Percentiles rank a stretch among this genome's conserved stretches.
These are phyloP conservation scores for Drosophila lacicola DNA, from an alignment of 2,888 invertebrate genomes.

Conservation along the genomic window DNA sequence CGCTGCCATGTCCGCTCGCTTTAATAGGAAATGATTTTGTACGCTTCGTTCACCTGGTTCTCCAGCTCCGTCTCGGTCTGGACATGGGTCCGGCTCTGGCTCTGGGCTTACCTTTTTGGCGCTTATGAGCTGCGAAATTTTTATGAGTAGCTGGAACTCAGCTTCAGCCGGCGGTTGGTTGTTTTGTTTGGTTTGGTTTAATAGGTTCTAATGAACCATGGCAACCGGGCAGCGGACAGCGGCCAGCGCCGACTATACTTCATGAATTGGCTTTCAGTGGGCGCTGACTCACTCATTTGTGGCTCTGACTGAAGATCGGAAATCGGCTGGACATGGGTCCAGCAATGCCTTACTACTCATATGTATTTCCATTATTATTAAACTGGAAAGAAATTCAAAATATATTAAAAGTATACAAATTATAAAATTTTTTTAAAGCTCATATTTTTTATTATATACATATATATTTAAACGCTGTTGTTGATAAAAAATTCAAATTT, in stretches of 20 bases:
- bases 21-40: conserved; percentile 80
- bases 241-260: conserved; percentile 16
- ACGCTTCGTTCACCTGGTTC: conserved; percentile 74
- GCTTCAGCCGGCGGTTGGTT: conserved; percentile 14
- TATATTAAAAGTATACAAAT: not conserved
- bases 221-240: conserved; percentile 35
- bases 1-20: conserved; percentile 65
- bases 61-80: conserved; percentile 5
- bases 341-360: not conserved
- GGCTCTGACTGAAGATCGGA: conserved; percentile 20
- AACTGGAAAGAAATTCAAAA: not conserved
- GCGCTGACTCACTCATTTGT: conserved; percentile 42
- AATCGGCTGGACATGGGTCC: conserved; percentile 6
- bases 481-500: no score
- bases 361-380: no score
- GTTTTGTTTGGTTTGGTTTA: conserved; percentile 48
- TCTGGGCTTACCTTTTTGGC: conserved; percentile 57
- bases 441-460: no score
- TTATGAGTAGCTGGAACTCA: conserved; percentile 74
- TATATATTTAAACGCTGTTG: no score
- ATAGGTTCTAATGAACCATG: conserved; percentile 75
- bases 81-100: not conserved
- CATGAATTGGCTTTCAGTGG: conserved; percentile 17
- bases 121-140: conserved; percentile 78
- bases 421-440: no score